Base-by-base conservation (phyloP, 2,797 vertebrate species). In the Rhabdophis nuchalis region DNA sequence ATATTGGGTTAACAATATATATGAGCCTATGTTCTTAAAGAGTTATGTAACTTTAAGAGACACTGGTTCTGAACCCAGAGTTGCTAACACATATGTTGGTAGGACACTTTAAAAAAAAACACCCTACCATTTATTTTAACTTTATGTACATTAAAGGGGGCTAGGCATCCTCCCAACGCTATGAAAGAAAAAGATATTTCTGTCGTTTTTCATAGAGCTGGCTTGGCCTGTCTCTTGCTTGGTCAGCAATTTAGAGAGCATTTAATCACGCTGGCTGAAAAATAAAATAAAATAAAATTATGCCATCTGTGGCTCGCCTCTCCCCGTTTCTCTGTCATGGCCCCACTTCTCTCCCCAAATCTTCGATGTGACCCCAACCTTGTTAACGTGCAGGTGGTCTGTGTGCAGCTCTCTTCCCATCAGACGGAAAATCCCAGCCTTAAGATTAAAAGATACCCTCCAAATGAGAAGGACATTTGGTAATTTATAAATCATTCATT, bases 401-500 rank as follows among this genome's bases (percentile, higher is more conserved):
- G 95, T 12, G 13, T 93, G 94, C 91, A 91, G 93, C 68, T 94
- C 94, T 94, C 94, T 92, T 95, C 95, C 90, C 90, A 96, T 96
- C 92, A 93, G 92, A 95, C 93, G 25, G 95, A 96, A 91, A 97
- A 96, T 94, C 95, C 91, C 94, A 89, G 92, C 5, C 0, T n/a
- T 92, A 95, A 96, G 97, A 98, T 98, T 97, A 97, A 97, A 97
- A 97, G 97, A 97, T 96, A 97, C 96, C 96, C 95, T 97, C 96
- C 57, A 93, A 97, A 97, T 95, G 96, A 97, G 97, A 97, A 97
- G 97, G 96, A 97, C 96, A 93, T 95, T 95, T 96, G 92, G 94
- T 97, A 97, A 97, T 97, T 97, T 97, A 97, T 97, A 97, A 97
- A 97, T 98, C 97, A 96, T 97, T 97, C 97, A 97, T 97, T 97